These are phyloP conservation scores for Cenopis cana DNA, from an alignment of 2,888 invertebrate genomes.

Conservation along the genomic window DNA sequence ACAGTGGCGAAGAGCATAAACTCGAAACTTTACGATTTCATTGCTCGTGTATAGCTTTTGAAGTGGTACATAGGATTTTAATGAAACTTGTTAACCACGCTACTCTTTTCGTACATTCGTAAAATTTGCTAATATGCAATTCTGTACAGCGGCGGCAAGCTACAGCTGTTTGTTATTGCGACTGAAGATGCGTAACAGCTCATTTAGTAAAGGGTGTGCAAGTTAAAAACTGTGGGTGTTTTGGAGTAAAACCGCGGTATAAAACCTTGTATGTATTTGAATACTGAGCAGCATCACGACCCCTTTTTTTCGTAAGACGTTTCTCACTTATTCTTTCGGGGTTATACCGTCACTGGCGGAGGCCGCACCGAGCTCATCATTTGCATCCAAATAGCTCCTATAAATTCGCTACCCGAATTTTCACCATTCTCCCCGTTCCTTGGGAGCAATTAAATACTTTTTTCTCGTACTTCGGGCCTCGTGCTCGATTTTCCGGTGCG, in stretches of 20 bases:
- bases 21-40: constrained; percentile 32
- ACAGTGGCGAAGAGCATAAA: constrained; percentile 22
- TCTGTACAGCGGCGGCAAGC: constrained; percentile 22
- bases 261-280: constrained; percentile 61
- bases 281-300: constrained; percentile 73
- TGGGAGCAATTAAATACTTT: constrained; percentile 84
- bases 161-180: constrained; percentile 24
- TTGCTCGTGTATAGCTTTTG: constrained; percentile 11
- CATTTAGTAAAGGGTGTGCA: constrained; percentile 15
- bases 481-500: constrained; percentile 71
- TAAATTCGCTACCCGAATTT: constrained; percentile 84
- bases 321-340: constrained; percentile 82
- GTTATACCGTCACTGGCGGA: constrained; percentile 72
- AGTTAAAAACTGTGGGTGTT: constrained; percentile 34
- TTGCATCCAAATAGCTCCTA: constrained; percentile 84
- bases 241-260: constrained; percentile 32
- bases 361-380: constrained; percentile 79
- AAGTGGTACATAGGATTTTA: constrained; percentile 21
- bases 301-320: constrained; percentile 76
- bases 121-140: constrained; percentile 37
- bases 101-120: constrained; percentile 33
- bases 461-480: constrained; percentile 67
- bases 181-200: constrained; percentile 33
- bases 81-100: constrained; percentile 33
- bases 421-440: constrained; percentile 79